Percentiles rank a stretch among this genome's conserved stretches.
Evolutionary conservation across 2,113 vertebrate species (phyloP).

Genomic region (Pseudois nayaur): DNA sequence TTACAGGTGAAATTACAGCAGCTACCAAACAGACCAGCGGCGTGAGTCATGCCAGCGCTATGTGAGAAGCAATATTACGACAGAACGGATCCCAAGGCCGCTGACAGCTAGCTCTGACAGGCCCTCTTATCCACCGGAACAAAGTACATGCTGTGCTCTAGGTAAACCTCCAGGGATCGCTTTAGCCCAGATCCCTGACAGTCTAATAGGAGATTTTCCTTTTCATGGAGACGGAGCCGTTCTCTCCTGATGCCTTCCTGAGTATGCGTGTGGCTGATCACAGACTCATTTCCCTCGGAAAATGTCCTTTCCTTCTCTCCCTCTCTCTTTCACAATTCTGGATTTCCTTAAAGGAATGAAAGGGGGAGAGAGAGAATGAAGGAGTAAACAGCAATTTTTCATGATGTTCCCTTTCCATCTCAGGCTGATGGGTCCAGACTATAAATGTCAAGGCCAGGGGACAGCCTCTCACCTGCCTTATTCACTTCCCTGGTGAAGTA

Average conservation of each 20-base stretch:
- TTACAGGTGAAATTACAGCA: not conserved
- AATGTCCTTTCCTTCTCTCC: constrained; percentile 65
- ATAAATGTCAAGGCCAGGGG: not conserved
- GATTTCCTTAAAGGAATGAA: not conserved
- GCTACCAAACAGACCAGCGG: not conserved
- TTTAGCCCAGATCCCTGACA: constrained; percentile 67
- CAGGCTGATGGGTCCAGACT: not conserved
- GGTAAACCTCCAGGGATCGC: constrained; percentile 63
- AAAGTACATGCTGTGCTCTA: constrained; percentile 53
- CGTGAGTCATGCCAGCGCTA: constrained; percentile 56
- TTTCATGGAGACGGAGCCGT: constrained; percentile 55
- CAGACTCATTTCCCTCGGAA: constrained; percentile 72
- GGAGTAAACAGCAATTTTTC: not conserved
- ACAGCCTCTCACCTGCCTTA: not conserved
- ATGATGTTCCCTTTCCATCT: not conserved
- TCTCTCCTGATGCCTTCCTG: constrained; percentile 69
- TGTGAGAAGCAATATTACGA: constrained; percentile 63
- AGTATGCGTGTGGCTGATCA: constrained; percentile 75
- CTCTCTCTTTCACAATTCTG: constrained; percentile 37
- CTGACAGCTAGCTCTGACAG: constrained; percentile 50
- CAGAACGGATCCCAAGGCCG: constrained; percentile 47
- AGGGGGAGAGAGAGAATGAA: not conserved
- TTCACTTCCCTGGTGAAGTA: not conserved
- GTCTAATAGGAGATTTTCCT: constrained; percentile 65
- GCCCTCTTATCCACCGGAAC: constrained; percentile 57